phyloP scores from a whole-genome alignment of 2,797 vertebrate species.

The Onychomys torridus region DNA sequence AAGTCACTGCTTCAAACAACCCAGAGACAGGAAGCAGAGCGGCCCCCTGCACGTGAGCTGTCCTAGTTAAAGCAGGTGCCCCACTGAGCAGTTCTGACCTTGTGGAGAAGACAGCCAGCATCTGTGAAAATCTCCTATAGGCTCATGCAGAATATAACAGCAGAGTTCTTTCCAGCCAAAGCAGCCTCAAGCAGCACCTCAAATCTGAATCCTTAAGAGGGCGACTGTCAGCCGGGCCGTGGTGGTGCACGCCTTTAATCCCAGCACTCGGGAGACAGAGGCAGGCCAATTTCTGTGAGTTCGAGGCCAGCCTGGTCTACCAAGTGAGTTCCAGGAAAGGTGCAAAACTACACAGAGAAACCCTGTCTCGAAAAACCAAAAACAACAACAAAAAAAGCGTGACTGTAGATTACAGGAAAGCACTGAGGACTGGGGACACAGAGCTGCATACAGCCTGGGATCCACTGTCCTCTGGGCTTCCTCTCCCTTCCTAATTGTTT shows the following conservation, averaged over 20 bases:
- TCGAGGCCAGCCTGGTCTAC: too few species aligned
- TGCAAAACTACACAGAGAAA: too few species aligned
- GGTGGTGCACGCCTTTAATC: too few species aligned
- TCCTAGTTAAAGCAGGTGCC: slow-evolving; percentile 4
- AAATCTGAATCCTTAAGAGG: slow-evolving; percentile 22
- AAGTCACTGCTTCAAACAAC: slow-evolving; percentile 20
- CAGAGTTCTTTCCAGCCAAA: slow-evolving; percentile 32
- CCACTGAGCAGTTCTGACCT: not conserved
- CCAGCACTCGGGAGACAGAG: too few species aligned
- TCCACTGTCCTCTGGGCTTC: not conserved
- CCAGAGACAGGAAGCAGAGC: not conserved
- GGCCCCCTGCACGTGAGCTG: not conserved
- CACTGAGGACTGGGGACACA: not conserved
- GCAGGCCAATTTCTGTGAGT: too few species aligned
- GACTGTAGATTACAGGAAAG: not conserved
- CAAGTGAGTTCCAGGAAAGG: too few species aligned
- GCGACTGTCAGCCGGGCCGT: too few species aligned
- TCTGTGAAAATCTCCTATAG: slow-evolving; percentile 19
- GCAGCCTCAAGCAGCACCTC: not conserved
- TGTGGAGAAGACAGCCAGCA: slow-evolving; percentile 37
- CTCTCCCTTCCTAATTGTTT: not conserved
- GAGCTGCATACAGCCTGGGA: not conserved
- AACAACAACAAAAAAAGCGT: too few species aligned
- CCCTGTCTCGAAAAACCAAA: too few species aligned
- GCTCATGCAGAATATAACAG: slow-evolving; percentile 1